Percentiles rank a stretch among this genome's conserved stretches.
phyloP scores from a whole-genome alignment of 2,113 vertebrate genomes.

The Triplophysa dalaica region DNA sequence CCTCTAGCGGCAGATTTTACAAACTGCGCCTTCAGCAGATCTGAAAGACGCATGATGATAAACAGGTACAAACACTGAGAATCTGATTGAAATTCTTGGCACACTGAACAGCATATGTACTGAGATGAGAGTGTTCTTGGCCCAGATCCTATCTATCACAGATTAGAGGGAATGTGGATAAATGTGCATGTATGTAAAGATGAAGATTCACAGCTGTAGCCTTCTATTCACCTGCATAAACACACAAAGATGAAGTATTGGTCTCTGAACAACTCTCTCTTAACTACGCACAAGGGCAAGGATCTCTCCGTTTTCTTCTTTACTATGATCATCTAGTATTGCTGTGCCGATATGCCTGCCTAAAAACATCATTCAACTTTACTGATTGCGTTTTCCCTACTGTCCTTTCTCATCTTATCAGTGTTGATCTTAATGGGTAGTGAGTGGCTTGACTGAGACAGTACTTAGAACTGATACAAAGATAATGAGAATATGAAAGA shows the following conservation, averaged over 20 bases:
- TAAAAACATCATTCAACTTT: neutral
- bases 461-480: neutral
- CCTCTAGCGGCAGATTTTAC: too few species aligned
- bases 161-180: neutral
- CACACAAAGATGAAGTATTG: constrained; percentile 4
- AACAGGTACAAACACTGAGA: neutral
- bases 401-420: neutral
- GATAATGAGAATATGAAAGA: too few species aligned
- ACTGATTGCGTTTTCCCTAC: neutral
- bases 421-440: neutral
- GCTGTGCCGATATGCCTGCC: neutral
- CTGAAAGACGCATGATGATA: neutral
- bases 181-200: neutral
- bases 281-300: neutral
- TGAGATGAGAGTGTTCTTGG: constrained; percentile 16
- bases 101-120: neutral
- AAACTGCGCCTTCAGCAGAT: neutral
- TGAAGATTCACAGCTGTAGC: neutral
- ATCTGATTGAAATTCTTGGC: constrained; percentile 19
- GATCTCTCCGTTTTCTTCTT: neutral
- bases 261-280: neutral
- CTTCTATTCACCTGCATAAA: constrained; percentile 12
- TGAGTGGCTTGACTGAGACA: neutral
- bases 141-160: constrained; percentile 19
- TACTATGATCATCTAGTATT: constrained; percentile 10